Evolutionary conservation across 2,888 invertebrate species (phyloP), one percentile per base, ranked within the genome.

Genomic region (Tachystola acroxantha): DNA sequence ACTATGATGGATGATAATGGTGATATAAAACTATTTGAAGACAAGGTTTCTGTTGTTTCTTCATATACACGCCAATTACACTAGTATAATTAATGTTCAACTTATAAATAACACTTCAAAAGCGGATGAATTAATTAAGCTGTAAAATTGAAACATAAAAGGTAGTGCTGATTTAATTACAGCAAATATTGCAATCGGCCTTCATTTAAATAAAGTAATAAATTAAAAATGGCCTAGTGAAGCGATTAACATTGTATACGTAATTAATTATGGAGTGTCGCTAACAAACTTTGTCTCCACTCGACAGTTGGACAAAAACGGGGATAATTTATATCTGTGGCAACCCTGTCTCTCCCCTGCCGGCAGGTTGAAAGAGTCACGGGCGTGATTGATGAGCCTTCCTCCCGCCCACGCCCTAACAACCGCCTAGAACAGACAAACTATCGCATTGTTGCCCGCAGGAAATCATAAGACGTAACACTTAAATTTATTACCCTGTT

Each of bases 321-420:
- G 63, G 55, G 50, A 53, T 78, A 77, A 82, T 80, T 81, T 81
- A 82, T 78, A 70, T 70, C 60, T 60, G 72, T 58, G 63, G 59
- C 74, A 74, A 62, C 73, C 70, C 73, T 75, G 57, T 47, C 47
- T 36, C n/a, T n/a, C 16, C 48, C 54, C 57, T 49, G 64, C 62
- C 79, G 80, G 79, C 82, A 80, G 84, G 82, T 85, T 84, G 84
- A 85, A 84, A 85, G 85, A 85, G 84, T 81, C 84, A 79, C 72
- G 74, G 54, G 70, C 57, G 79, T 84, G 86, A 85, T 86, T 81
- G 84, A 85, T 84, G 82, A 72, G 69, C 64, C 64, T 63, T 54
- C 57, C 55, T 55, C 57, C 73, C 75, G 67, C 81, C 79, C 71
- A 76, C 79, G 62, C 62, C 62, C 69, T 71, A 67, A 69, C 77